Base-by-base conservation (phyloP, 1,140 invertebrate genomes). In the Rhynchophorus ferrugineus region DNA sequence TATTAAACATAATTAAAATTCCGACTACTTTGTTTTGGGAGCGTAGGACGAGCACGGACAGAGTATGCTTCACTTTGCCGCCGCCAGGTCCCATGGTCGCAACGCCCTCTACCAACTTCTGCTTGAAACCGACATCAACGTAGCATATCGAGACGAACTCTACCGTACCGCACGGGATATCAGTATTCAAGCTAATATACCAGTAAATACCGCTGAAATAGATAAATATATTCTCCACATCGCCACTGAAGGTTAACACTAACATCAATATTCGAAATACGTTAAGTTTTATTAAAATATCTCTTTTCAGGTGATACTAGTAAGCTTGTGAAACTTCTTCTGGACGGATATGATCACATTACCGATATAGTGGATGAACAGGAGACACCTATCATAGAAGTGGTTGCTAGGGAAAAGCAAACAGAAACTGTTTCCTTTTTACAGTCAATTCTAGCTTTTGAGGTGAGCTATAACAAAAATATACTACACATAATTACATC, bases 261-360 rank as follows among this genome's bases (percentile, higher is more conserved):
- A 29, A 6, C 11, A 29, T 29, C 24, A 29, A 29, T 29, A n/a
- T 29, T 29, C 11, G 24, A 29, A 6, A 6, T 6, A 29, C 24
- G 24, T 29, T 29, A 29, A 5, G 5, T 29, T 29, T 29, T 29
- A 11, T 29, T 29, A 29, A 29, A 29, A 11, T 29, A 29, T 29
- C 24, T 38, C 16, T 5, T 65, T 59, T 24, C 64, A 89, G 87
- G 87, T 6, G 82, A 90, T 57, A 78, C 78, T 1, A 83, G 85
- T 36, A 85, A 82, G 64, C 73, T 93, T 29, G 80, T 84, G 48
- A 80, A 88, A 56, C 69, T 94, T 7, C 61, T 91, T 2, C 59
- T 89, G 11, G 87, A 91, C 72, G 89, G 91, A 2, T 93, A 92
- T 62, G 86, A 91, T 64, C 87, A 91, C 57, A 84, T 93, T 29